phyloP scores from a whole-genome alignment of 2,888 invertebrate genomes.

The Patella caerulea region DNA sequence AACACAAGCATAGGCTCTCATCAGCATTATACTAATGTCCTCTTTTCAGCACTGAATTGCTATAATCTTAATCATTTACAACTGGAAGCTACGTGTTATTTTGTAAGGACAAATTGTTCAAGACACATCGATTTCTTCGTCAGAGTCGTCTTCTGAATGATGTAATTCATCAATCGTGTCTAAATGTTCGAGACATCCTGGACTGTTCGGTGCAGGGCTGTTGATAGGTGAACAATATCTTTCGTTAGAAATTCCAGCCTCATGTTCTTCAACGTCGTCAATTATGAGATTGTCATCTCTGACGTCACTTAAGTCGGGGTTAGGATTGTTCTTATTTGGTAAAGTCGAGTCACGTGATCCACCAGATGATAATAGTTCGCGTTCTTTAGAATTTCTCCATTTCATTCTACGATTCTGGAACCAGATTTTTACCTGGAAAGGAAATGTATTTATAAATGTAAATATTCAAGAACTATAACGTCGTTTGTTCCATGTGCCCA shows the following conservation, averaged over 20 bases:
- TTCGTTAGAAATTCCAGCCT: conserved; percentile 1
- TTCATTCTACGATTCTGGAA: conserved; percentile 99
- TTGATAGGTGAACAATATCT: conserved; percentile 24
- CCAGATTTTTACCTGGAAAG: conserved; percentile 85
- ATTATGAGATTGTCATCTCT: conserved; percentile 45
- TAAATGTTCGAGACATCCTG: conserved; percentile 29
- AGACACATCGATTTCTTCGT: conserved; percentile 63
- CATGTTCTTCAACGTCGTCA: conserved; percentile 25
- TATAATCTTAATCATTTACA: not conserved
- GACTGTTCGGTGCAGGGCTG: conserved; percentile 31
- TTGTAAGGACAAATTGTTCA: conserved; percentile 25
- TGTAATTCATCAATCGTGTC: conserved; percentile 37
- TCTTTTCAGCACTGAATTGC: too few relatives aligned
- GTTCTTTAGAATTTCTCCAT: conserved; percentile 97
- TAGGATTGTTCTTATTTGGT: conserved; percentile 96
- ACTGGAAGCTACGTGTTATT: not conserved
- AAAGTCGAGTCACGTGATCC: conserved; percentile 95
- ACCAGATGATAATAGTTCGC: conserved; percentile 92
- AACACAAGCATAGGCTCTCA: too few relatives aligned
- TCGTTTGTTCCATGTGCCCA: too few relatives aligned
- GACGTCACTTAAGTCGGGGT: conserved; percentile 90
- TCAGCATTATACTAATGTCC: too few relatives aligned
- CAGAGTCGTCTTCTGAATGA: conserved; percentile 55
- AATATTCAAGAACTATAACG: too few relatives aligned
- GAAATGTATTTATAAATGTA: not conserved